Base-by-base conservation (phyloP, 1,140 invertebrate genomes). In the Ostrea denselamellosa region DNA sequence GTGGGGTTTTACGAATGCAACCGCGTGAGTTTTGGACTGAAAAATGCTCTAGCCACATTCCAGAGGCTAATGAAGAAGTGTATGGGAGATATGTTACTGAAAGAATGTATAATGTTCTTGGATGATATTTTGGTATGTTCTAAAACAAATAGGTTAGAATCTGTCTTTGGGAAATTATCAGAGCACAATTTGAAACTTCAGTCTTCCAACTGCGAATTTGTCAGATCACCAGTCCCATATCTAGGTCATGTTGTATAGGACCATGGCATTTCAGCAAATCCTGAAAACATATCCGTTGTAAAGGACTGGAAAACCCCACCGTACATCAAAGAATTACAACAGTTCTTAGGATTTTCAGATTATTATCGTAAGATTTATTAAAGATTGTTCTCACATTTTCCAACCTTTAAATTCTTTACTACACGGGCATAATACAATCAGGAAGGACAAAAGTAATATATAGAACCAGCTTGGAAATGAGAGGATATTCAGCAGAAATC, bases 1-100 rank as follows among this genome's bases (percentile, higher is more conserved):
- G 22, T 86, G 25, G 85, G 85, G 19, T 81, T 86, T 51, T 86
- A 86, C 77, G 85, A 86, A 54, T 77, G 65, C 10, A 86, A 86
- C 68, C 9, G 85, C 8, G 53, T 86, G 85, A 44, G 65, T 12
- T 86, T 86, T 53, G 53, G 53, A 8, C 53, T 53, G 5, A 53
- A 5, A 5, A 53, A 53, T 10, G 10, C 53, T 8, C 85, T 65
- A 25, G 85, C 85, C 68, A 86, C 85, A 22, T 86, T 86, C n/a
- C 85, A 86, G 52, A 3, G 85, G 14, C 52, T 81, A 9, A 86
- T 86, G 85, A 65, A 86, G 53, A n/a, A n/a, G n/a, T n/a, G n/a
- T n/a, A n/a, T n/a, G n/a, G n/a, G n/a, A n/a, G n/a, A n/a, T n/a
- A n/a, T 77, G 19, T 25, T 86, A 65, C 9, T 53, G 53, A 53